Conservation (phyloP, 2,797 vertebrate genomes). For the Pyrrhura leucotis region DNA sequence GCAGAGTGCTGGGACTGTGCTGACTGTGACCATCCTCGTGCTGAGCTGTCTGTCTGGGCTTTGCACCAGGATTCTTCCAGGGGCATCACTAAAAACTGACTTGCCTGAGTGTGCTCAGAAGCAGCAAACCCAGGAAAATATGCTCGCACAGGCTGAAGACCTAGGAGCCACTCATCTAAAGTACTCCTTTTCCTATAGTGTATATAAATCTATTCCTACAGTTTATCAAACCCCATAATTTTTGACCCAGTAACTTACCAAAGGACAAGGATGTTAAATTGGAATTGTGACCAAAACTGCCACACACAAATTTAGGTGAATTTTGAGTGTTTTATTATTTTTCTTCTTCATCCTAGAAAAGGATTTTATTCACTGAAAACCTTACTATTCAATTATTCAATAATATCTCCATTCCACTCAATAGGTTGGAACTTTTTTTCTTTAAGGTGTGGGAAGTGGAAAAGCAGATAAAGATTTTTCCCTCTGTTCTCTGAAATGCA, state of each 20-base stretch:
- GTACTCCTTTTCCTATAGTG: neutral
- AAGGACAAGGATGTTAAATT: neutral
- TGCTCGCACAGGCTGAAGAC: neutral
- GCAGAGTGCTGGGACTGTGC: neutral
- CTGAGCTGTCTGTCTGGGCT: neutral
- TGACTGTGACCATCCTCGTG: fast-evolving
- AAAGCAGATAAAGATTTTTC: neutral
- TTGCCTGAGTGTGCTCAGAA: neutral
- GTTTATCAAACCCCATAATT: neutral
- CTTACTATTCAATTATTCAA: neutral
- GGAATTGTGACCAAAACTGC: neutral
- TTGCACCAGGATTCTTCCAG: neutral
- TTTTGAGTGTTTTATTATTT: neutral
- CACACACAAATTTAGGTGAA: neutral
- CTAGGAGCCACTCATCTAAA: neutral
- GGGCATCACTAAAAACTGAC: fast-evolving
- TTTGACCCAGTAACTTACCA: neutral
- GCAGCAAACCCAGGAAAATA: neutral
- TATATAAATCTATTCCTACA: neutral
- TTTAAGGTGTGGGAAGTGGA: neutral
- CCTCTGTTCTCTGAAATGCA: neutral
- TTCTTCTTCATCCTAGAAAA: neutral
- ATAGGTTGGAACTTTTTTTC: neutral
- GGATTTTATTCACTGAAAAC: neutral
- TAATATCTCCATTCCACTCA: neutral